Base-by-base conservation (phyloP, 2,797 vertebrate species). In the Protonibea diacanthus region DNA sequence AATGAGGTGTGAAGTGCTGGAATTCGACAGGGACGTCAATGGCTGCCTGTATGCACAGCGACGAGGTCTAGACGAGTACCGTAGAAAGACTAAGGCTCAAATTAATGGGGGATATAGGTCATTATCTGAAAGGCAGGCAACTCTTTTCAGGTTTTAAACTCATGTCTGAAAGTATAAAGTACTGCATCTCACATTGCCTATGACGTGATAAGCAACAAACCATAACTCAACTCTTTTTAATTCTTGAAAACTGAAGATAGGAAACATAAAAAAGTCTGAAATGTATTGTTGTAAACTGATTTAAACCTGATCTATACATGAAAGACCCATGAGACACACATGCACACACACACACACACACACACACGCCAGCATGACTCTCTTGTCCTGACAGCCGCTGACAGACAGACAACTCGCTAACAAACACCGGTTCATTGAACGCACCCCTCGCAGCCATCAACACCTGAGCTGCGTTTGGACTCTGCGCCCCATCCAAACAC, bases 391-490 rank as follows among this genome's bases (percentile, higher is more conserved):
- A 83, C 82, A 86, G 78, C 77, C 77, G 38, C 77, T 88, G 88
- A 93, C 84, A 91, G 83, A 84, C 78, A 45, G 65, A 82, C 84
- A 76, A 84, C 74, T 80, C 76, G 25, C 72, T 78, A 80, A 78
- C 77, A 92, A 86, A 91, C 86, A 68, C 47, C 0, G 76, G 49
- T 71, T 74, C 69, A 83, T 60, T 87, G 81, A 90, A 86, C 52
- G 2, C 85, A 62, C 62, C 88, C 71, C 78, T 73, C 63, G 33
- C 68, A 80, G 77, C 88, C 81, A 72, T 92, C 93, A 93, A 91
- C 92, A 92, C 92, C 88, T 86, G 84, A 88, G 86, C 86, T 68
- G 73, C 45, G 25, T 88, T 83, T 83, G 80, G 88, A 88, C 89
- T 85, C 86, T 53, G 85, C 76, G 44, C 70, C 80, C 79, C 74